These are phyloP conservation scores for Chrosomus eos DNA, from an alignment of 2,797 vertebrate species.

Conservation along the genomic window DNA sequence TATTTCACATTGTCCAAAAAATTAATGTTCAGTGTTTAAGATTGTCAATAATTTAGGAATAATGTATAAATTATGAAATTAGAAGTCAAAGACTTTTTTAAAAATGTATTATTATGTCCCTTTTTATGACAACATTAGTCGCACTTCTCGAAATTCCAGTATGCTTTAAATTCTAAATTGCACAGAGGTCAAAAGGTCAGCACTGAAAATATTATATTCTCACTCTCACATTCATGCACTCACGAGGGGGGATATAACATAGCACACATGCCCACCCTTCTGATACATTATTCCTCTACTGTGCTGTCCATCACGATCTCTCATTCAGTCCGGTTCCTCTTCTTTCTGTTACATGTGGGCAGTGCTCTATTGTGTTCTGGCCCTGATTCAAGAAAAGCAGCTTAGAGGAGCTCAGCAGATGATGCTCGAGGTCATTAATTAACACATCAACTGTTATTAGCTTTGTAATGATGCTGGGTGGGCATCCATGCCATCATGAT, in stretches of 20 bases:
- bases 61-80: too few species aligned
- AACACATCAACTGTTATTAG: slow-evolving; percentile 78
- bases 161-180: not conserved
- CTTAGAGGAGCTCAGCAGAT: slow-evolving; percentile 31
- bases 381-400: slow-evolving; percentile 10
- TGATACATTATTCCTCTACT: not conserved
- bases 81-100: too few species aligned
- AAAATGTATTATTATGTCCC: not conserved
- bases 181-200: not conserved
- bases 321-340: slow-evolving; percentile 62
- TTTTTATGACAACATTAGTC: not conserved
- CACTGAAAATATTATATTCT: not conserved
- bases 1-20: not conserved
- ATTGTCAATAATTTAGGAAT: not conserved
- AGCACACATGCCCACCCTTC: not conserved
- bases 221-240: not conserved
- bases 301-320: not conserved
- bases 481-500: slow-evolving; percentile 12
- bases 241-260: not conserved
- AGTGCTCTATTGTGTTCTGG: slow-evolving; percentile 5
- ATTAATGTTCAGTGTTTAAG: not conserved
- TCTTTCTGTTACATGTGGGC: slow-evolving; percentile 1
- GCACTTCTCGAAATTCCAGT: not conserved
- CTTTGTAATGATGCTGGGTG: slow-evolving; percentile 59
- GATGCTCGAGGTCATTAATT: slow-evolving; percentile 78